Evolutionary conservation across 2,797 vertebrate species (phyloP), one percentile per base, ranked within the genome.

Genomic region (Mionectes olivaceus): DNA sequence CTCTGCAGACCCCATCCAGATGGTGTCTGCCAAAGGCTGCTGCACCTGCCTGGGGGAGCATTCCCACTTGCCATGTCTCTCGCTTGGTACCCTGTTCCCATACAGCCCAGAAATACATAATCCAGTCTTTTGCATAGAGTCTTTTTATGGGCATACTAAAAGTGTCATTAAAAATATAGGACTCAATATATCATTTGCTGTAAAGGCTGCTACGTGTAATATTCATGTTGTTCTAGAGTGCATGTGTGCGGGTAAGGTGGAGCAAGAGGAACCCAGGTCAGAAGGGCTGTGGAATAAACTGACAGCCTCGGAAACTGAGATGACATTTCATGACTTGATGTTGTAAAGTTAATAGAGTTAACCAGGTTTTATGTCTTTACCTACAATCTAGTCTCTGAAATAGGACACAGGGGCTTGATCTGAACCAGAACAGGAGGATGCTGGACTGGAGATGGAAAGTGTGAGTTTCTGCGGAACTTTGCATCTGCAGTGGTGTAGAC

Each of bases 141-240:
- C 93, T 95, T 96, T 95, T 95, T 91, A 95, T 93, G 96, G 91
- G 33, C 43, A 41, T 53, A 73, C 61, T 95, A 89, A 94, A 96
- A 89, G 84, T 83, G 76, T 69, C 73, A 82, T 96, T 92, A 88
- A 95, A 95, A 96, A 95, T 89, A 91, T 68, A 90, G 82, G 17
- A 69, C 73, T 95, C 92, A 88, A 87, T 87, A 73, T 88, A 92
- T 90, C 55, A 46, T 91, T 89, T 88, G 69, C 89, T 83, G 89
- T 50, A 89, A 85, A 67, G 60, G 68, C 64, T 90, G 87, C 86
- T 80, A 12, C 71, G 78, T 92, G 87, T 76, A 92, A 90, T 91
- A 91, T 92, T 94, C 82, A 83, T 95, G 73, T 59, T 71, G 70
- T 87, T 80, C 71, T 77, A 28, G 39, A 80, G 47, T 63, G 59